Evolutionary conservation across 2,797 vertebrate species (phyloP).

Genomic region (Oreochromis grahami): DNA sequence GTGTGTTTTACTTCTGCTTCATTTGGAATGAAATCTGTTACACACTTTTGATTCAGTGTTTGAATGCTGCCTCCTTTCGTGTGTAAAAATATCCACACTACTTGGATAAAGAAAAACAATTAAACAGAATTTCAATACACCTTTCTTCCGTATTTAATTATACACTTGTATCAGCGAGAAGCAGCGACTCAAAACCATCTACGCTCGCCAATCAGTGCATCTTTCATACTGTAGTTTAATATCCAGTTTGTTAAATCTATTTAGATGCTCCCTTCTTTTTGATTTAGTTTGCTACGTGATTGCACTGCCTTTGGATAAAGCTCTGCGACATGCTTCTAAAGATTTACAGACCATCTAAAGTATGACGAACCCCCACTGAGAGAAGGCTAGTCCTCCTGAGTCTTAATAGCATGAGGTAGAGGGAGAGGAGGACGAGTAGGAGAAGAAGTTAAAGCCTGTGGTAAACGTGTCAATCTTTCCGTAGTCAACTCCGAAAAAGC

Average conservation of each 20-base stretch:
- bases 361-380: slow-evolving; percentile 12
- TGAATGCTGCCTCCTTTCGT: not conserved
- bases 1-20: not conserved
- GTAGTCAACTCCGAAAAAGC: slow-evolving; percentile 17
- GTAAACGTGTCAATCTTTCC: slow-evolving; percentile 42
- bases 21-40: not conserved
- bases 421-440: not conserved
- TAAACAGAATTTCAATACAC: not conserved
- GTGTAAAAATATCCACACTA: not conserved
- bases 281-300: slow-evolving; percentile 4
- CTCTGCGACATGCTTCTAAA: slow-evolving; percentile 12
- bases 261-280: not conserved
- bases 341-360: slow-evolving; percentile 2
- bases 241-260: not conserved
- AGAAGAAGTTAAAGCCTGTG: slow-evolving; percentile 26
- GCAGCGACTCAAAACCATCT: not conserved
- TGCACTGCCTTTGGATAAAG: not conserved
- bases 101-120: not conserved
- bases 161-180: not conserved
- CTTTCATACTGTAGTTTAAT: not conserved
- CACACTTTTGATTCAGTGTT: not conserved
- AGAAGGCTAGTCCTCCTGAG: slow-evolving; percentile 12
- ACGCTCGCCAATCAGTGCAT: not conserved
- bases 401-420: slow-evolving; percentile 17
- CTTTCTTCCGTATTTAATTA: not conserved